phyloP scores from a whole-genome alignment of 2,797 vertebrate genomes.

The Labroides dimidiatus region DNA sequence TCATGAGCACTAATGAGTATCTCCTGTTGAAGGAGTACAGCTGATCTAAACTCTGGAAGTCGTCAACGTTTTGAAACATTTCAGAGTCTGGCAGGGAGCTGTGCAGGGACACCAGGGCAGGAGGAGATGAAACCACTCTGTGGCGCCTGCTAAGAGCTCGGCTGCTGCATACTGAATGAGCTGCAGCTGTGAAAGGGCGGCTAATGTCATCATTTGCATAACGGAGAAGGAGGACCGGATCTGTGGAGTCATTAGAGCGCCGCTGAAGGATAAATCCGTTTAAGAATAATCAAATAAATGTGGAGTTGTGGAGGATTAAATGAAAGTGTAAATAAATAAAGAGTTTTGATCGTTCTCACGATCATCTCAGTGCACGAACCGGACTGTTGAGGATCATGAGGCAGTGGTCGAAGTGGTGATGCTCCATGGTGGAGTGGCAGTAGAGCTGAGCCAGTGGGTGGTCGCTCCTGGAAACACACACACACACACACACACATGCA shows the following conservation, averaged over 20 bases:
- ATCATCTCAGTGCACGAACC: slow-evolving; percentile 78
- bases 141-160: slow-evolving; percentile 3
- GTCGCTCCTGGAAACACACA: slow-evolving; percentile 87
- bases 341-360: too few species aligned
- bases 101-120: slow-evolving; percentile 3
- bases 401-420: slow-evolving; percentile 98
- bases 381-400: slow-evolving; percentile 98
- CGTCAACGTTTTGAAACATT: neutral
- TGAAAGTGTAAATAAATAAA: neutral
- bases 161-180: slow-evolving; percentile 32
- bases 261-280: neutral
- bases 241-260: neutral
- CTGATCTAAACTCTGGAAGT: neutral
- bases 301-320: neutral
- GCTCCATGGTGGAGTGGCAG: slow-evolving; percentile 98
- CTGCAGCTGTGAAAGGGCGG: slow-evolving; percentile 27
- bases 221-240: slow-evolving; percentile 10
- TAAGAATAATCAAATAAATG: neutral
- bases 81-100: slow-evolving; percentile 7
- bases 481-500: slow-evolving; percentile 1
- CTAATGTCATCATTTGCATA: slow-evolving; percentile 37
- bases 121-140: slow-evolving; percentile 1
- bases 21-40: neutral
- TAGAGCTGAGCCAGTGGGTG: slow-evolving; percentile 97
- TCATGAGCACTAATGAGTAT: neutral